Conservation (phyloP, 23 tunicate species). For the Oikopleura dioica region DNA sequence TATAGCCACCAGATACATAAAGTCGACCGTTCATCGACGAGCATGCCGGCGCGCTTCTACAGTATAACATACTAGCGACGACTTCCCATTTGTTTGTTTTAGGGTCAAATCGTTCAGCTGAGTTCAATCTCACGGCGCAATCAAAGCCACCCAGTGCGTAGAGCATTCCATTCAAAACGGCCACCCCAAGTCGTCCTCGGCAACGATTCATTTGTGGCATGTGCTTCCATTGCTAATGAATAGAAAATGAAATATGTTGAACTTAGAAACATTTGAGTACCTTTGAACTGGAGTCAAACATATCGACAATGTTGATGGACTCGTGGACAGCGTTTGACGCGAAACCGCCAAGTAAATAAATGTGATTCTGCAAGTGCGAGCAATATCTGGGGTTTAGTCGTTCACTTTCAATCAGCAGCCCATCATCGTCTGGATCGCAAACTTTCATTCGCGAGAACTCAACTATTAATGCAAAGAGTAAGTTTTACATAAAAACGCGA, state of each 20-base stretch:
- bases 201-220: conserved; percentile 38
- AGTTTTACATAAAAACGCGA: too few relatives aligned
- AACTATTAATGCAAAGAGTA: too few relatives aligned
- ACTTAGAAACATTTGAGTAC: too few relatives aligned
- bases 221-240: conserved; percentile 25
- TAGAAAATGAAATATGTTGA: too few relatives aligned
- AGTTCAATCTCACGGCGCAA: conserved; percentile 33
- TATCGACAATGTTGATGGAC: too few relatives aligned
- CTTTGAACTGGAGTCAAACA: too few relatives aligned
- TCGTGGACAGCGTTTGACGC: too few relatives aligned
- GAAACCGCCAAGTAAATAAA: too few relatives aligned
- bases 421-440: background rate
- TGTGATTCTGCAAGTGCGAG: background rate
- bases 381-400: background rate
- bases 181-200: conserved; percentile 67
- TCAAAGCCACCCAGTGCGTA: conserved; percentile 82
- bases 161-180: conserved; percentile 35
- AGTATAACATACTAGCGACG: conserved; percentile 28
- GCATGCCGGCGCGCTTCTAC: conserved; percentile 58
- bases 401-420: background rate
- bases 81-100: conserved; percentile 31
- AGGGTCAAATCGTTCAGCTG: conserved; percentile 50
- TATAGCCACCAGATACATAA: conserved; percentile 84
- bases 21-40: conserved; percentile 34
- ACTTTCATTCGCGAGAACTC: background rate